phyloP scores from a whole-genome alignment of 1,140 invertebrate species.

The Cyclargus thomasi region DNA sequence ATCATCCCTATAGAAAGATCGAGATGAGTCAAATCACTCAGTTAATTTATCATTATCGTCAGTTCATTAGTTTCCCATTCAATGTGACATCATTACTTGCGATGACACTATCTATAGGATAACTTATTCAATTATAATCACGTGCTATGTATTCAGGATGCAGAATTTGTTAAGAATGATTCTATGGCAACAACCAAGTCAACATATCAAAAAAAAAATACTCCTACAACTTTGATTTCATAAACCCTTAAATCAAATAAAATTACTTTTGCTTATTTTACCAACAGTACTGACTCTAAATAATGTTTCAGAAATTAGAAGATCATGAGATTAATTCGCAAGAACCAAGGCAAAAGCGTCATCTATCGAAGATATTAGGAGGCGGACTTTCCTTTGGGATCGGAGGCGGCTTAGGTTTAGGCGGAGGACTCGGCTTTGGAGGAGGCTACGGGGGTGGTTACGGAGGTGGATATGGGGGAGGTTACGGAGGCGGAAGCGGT shows the following conservation, averaged over 20 bases:
- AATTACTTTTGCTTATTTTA: not conserved
- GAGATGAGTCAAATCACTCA: not conserved
- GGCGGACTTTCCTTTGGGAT: constrained; percentile 33
- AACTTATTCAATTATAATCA: not conserved
- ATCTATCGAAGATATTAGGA: constrained; percentile 25
- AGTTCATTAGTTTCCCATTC: not conserved
- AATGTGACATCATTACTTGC: not conserved
- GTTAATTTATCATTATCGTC: not conserved
- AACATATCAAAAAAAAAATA: too few relatives aligned
- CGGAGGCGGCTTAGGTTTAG: constrained; percentile 29
- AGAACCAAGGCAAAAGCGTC: constrained; percentile 47
- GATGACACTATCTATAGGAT: not conserved
- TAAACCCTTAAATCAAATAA: too few relatives aligned
- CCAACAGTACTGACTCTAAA: not conserved
- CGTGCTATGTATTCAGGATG: not conserved
- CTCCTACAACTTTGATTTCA: not conserved
- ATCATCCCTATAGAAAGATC: not conserved
- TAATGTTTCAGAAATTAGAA: constrained; percentile 51
- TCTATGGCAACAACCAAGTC: not conserved
- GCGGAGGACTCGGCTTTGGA: constrained; percentile 30
- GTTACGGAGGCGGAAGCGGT: constrained; percentile 26
- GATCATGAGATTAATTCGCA: constrained; percentile 39
- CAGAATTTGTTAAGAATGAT: not conserved
- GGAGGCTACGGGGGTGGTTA: constrained; percentile 31
- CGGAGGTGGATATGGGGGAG: constrained; percentile 27